Conservation (phyloP, 2,888 invertebrate genomes). For the Tolmerus cingulatus region DNA sequence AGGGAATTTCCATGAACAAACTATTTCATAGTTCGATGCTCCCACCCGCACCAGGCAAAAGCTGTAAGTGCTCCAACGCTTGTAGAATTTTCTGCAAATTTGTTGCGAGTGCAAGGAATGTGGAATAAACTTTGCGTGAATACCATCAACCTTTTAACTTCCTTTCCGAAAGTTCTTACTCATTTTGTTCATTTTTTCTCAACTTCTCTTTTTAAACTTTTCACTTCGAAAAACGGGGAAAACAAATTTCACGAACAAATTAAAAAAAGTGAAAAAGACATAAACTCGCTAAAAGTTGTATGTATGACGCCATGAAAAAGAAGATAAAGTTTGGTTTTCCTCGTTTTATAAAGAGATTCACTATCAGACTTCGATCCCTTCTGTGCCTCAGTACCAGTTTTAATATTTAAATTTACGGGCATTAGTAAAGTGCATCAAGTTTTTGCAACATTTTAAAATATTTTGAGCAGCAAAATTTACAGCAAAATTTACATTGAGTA, state of each 20-base stretch:
- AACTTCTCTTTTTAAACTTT: constrained; percentile 37
- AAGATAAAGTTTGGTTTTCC: constrained; percentile 4
- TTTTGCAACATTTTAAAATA: neutral
- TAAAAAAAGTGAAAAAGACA: constrained; percentile 2
- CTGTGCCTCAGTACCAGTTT: neutral
- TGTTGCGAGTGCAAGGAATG: constrained; percentile 35
- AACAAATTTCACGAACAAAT: constrained; percentile 12
- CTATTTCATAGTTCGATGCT: constrained; percentile 43
- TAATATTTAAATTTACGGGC: constrained; percentile 10
- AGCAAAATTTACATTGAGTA: neutral
- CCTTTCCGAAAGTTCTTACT: neutral
- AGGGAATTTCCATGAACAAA: constrained; percentile 48
- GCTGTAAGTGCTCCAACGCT: neutral
- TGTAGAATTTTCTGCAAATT: neutral
- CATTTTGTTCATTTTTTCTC: neutral
- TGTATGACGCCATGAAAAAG: neutral
- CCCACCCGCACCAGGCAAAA: neutral
- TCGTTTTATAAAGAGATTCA: neutral
- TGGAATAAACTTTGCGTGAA: constrained; percentile 14
- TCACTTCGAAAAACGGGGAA: neutral
- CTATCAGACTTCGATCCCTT: neutral
- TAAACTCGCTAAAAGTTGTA: constrained; percentile 20
- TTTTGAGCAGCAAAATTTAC: neutral
- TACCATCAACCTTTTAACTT: constrained; percentile 36
- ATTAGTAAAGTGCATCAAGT: neutral